phyloP scores from a whole-genome alignment of 92 coral and sea anemone species.

The Epizoanthus stellaris region DNA sequence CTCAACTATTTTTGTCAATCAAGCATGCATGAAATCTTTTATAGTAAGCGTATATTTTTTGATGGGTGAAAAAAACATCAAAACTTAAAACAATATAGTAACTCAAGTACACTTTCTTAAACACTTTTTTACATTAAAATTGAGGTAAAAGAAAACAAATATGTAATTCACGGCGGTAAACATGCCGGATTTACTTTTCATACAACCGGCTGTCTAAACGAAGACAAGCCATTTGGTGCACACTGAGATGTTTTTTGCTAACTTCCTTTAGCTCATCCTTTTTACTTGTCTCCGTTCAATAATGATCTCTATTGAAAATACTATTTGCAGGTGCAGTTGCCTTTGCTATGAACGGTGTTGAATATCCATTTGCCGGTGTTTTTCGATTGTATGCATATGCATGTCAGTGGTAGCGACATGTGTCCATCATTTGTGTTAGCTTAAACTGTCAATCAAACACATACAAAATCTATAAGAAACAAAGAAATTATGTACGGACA shows the following conservation, averaged over 20 bases:
- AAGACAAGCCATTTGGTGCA: too few relatives aligned
- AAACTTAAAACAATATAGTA: too few relatives aligned
- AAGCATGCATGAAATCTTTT: not conserved
- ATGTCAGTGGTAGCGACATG: not conserved
- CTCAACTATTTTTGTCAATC: not conserved
- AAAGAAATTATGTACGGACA: not conserved
- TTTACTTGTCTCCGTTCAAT: not conserved
- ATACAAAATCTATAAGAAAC: not conserved
- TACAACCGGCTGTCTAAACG: too few relatives aligned
- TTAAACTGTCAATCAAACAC: slow-evolving; percentile 15
- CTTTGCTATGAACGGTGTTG: not conserved
- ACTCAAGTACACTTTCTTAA: too few relatives aligned
- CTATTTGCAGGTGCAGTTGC: not conserved
- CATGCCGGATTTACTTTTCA: too few relatives aligned
- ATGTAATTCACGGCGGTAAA: too few relatives aligned
- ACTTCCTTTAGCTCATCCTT: too few relatives aligned
- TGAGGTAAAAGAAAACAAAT: too few relatives aligned
- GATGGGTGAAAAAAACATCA: too few relatives aligned
- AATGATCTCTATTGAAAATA: not conserved
- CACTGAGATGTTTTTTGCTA: too few relatives aligned
- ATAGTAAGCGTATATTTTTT: not conserved
- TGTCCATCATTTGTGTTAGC: slow-evolving; percentile 16
- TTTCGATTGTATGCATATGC: slow-evolving; percentile 19
- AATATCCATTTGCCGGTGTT: slow-evolving; percentile 29
- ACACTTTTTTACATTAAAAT: too few relatives aligned